phyloP scores from a whole-genome alignment of 2,113 vertebrate genomes.

The Entosphenus tridentatus region DNA sequence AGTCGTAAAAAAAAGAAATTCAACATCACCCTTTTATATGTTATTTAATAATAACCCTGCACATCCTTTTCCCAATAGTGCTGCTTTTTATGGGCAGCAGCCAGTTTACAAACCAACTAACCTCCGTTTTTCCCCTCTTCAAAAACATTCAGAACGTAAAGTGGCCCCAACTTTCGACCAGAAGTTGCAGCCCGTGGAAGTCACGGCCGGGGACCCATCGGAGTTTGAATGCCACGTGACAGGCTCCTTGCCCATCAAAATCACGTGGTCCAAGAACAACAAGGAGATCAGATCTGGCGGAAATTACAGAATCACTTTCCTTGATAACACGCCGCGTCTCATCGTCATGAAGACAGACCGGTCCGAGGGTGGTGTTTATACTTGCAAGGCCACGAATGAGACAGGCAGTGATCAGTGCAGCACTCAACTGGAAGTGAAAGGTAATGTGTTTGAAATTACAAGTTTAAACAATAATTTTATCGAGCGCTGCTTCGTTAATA shows the following conservation, averaged over 20 bases:
- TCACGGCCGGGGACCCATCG: conserved; percentile 48
- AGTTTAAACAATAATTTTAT: too few species aligned
- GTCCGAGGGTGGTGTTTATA: conserved; percentile 1
- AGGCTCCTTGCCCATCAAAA: conserved; percentile 64
- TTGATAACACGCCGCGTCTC: background rate
- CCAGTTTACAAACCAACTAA: too few species aligned
- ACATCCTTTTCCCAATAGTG: too few species aligned
- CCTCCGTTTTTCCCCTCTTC: too few species aligned
- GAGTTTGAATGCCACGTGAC: conserved; percentile 70
- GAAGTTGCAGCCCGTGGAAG: conserved; percentile 27
- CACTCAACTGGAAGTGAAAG: background rate
- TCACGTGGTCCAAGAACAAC: conserved; percentile 42
- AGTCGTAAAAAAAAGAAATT: too few species aligned
- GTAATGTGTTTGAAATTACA: background rate
- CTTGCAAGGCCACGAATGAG: conserved; percentile 1
- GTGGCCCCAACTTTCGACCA: conserved; percentile 2
- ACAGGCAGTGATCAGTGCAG: background rate
- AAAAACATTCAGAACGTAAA: conserved; percentile 1
- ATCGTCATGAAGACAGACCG: background rate
- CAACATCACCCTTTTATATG: too few species aligned
- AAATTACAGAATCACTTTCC: conserved; percentile 3
- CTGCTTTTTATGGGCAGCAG: too few species aligned
- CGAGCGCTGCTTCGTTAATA: too few species aligned
- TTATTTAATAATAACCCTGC: too few species aligned
- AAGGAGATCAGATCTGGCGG: background rate